These are phyloP conservation scores for Notocelia uddmanniana DNA, from an alignment of 2,888 invertebrate genomes.

Conservation along the genomic window DNA sequence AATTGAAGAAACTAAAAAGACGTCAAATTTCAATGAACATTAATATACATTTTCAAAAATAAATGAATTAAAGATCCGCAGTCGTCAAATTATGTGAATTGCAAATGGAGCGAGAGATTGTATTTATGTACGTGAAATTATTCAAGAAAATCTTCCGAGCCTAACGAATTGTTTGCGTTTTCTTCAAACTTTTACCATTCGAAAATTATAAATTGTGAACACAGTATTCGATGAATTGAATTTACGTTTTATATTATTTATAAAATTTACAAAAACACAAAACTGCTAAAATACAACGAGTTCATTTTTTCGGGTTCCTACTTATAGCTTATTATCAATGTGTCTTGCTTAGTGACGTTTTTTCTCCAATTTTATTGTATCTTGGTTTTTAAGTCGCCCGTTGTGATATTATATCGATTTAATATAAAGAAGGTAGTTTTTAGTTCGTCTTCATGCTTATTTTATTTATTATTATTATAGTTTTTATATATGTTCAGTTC, in stretches of 20 bases:
- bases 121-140: conserved; percentile 78
- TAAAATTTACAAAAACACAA: background rate
- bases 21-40: conserved; percentile 11
- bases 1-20: no score
- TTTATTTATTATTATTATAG: no score
- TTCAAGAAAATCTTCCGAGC: conserved; percentile 70
- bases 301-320: background rate
- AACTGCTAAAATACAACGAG: background rate
- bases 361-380: no score
- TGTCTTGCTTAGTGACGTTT: no score
- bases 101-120: conserved; percentile 76
- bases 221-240: conserved; percentile 54
- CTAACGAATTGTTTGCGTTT: conserved; percentile 80
- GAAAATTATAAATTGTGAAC: conserved; percentile 61
- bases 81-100: conserved; percentile 70
- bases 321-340: no score
- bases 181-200: conserved; percentile 70
- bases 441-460: no score
- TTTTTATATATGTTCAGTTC: no score
- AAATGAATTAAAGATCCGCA: conserved; percentile 46
- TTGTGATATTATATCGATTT: no score
- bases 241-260: conserved; percentile 39
- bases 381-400: no score
- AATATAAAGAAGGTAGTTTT: no score
- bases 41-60: conserved; percentile 38